These are phyloP conservation scores for Mimas tiliae DNA, from an alignment of 2,888 invertebrate genomes.

Conservation along the genomic window DNA sequence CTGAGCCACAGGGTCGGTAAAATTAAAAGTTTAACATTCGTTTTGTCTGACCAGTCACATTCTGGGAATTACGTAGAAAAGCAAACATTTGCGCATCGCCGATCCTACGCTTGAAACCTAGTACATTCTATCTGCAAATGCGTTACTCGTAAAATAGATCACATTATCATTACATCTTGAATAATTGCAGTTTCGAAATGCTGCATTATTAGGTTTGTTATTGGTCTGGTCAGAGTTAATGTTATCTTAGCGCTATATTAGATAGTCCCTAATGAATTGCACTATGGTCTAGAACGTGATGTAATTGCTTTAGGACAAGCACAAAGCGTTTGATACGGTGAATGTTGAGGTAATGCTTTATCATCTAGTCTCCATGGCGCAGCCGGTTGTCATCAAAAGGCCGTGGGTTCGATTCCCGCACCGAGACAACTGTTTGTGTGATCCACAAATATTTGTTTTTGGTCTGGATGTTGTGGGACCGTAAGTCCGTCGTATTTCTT, in stretches of 20 bases:
- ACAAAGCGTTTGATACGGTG: constrained; percentile 29
- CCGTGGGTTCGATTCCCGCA: too few species aligned
- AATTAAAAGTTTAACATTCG: constrained; percentile 18
- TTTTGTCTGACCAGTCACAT: constrained; percentile 19
- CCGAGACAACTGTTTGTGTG: too few species aligned
- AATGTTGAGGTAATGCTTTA: background rate
- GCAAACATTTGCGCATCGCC: constrained; percentile 5
- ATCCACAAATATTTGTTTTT: too few species aligned
- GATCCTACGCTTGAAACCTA: background rate
- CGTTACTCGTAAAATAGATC: background rate
- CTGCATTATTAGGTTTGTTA: constrained; percentile 3
- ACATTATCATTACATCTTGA: background rate
- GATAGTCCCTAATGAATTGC: constrained; percentile 7
- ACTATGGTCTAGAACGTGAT: constrained; percentile 2
- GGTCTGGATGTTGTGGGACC: too few species aligned
- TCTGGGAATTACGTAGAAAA: constrained; percentile 12
- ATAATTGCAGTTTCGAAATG: background rate
- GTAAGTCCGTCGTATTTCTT: too few species aligned
- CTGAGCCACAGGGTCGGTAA: background rate
- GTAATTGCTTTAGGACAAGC: constrained; percentile 11
- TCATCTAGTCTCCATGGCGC: background rate
- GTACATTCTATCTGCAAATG: background rate
- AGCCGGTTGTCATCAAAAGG: too few species aligned
- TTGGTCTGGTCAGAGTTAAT: constrained; percentile 13
- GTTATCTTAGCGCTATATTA: constrained; percentile 10